A percentile compares a stretch with the other conserved stretches of the same genome.
Evolutionary conservation across 2,113 vertebrate species (phyloP).

Genomic region (Clarias batrachus): DNA sequence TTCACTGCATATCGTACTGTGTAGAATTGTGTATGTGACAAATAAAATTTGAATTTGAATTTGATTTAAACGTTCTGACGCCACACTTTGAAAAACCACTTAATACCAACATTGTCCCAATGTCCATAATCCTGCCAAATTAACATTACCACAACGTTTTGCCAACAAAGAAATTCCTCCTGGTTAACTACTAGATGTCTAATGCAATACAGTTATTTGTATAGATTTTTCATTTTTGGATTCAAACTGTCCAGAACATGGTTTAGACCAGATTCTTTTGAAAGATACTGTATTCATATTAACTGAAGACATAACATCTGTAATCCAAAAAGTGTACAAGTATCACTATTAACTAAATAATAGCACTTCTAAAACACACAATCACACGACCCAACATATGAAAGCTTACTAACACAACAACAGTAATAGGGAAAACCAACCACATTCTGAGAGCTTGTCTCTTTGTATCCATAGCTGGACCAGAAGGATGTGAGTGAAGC

Average conservation of each 20-base stretch:
- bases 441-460: neutral
- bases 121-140: too few relatives aligned
- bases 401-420: conserved; percentile 5
- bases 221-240: neutral
- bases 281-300: neutral
- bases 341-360: neutral
- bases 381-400: neutral
- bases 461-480: conserved; percentile 5
- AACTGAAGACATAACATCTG: neutral
- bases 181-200: too few relatives aligned
- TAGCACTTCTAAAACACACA: neutral
- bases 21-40: too few relatives aligned
- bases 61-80: too few relatives aligned
- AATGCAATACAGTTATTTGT: too few relatives aligned
- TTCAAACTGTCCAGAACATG: neutral
- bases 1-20: too few relatives aligned
- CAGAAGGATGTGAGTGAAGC: neutral
- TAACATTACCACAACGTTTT: too few relatives aligned
- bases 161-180: too few relatives aligned
- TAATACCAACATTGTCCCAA: too few relatives aligned
- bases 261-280: neutral
- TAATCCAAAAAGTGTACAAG: too few relatives aligned
- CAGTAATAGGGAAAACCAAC: neutral
- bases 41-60: too few relatives aligned
- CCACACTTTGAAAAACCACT: too few relatives aligned